Percentiles rank a stretch among this genome's conserved stretches.
Evolutionary conservation across 2,888 invertebrate species (phyloP).

Genomic region (Trissonchulus sp.): DNA sequence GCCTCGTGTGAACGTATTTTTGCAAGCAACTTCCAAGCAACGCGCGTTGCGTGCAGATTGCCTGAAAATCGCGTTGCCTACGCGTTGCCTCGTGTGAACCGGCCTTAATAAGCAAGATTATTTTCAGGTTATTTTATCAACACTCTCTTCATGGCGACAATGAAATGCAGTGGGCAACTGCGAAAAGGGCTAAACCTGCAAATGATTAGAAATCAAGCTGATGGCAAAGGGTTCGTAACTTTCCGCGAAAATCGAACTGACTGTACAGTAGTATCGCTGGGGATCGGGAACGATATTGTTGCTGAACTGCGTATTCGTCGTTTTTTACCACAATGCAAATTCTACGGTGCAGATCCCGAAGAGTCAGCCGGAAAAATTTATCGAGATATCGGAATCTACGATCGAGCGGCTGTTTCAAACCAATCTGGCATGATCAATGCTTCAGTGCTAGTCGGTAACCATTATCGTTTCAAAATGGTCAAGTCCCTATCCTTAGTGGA

Average conservation of each 20-base stretch:
- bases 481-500: not conserved
- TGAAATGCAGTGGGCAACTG: not conserved
- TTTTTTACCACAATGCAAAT: conserved; percentile 14
- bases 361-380: conserved; percentile 11
- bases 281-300: conserved; percentile 28
- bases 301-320: conserved; percentile 16
- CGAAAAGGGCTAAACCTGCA: not conserved
- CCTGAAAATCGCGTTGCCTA: too few species aligned
- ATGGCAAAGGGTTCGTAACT: not conserved
- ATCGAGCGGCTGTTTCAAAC: not conserved
- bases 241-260: not conserved
- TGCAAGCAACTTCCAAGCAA: too few species aligned
- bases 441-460: conserved; percentile 25
- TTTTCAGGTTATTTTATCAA: not conserved
- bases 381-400: conserved; percentile 24
- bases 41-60: too few species aligned
- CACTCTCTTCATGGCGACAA: not conserved
- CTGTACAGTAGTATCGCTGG: not conserved
- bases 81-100: too few species aligned
- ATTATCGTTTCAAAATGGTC: not conserved
- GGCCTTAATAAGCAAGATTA: too few species aligned
- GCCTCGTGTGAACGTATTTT: too few species aligned
- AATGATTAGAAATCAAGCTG: not conserved
- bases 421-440: conserved; percentile 14
- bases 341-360: conserved; percentile 30